Percentiles rank a stretch among this genome's conserved stretches.
phyloP scores from a whole-genome alignment of 2,113 vertebrate genomes.

The Leptodactylus fuscus region DNA sequence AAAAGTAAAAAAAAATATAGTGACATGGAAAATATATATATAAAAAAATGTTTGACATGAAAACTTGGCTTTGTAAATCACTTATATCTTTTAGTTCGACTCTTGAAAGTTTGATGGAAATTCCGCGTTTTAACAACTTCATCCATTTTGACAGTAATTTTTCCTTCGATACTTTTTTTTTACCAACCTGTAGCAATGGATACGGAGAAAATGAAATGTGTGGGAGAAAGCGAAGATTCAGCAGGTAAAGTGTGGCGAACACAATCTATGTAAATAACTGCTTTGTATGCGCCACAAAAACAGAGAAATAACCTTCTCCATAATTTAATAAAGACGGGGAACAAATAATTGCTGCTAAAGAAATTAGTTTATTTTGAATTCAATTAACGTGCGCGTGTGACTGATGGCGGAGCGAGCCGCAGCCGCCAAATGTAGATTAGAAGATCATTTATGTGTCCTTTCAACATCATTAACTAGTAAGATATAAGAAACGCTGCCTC shows the following conservation, averaged over 20 bases:
- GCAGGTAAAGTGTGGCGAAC: neutral
- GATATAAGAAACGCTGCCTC: neutral
- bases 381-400: neutral
- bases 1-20: too few species aligned
- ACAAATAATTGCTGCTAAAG: neutral
- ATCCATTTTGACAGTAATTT: neutral
- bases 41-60: too few species aligned
- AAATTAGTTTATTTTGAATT: constrained; percentile 31
- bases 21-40: too few species aligned
- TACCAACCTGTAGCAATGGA: neutral
- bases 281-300: constrained; percentile 7
- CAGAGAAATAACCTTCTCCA: constrained; percentile 8
- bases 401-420: neutral
- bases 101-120: too few species aligned
- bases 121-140: neutral
- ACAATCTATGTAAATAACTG: neutral
- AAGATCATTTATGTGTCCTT: neutral
- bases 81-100: too few species aligned
- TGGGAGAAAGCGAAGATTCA: neutral
- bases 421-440: neutral
- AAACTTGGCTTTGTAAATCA: too few species aligned
- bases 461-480: constrained; percentile 28
- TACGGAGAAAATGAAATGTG: neutral
- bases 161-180: neutral
- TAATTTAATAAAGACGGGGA: constrained; percentile 28